Evolutionary conservation across 1,140 invertebrate genomes (phyloP), one percentile per base, ranked within the genome.

Genomic region (Calosoma granatense): DNA sequence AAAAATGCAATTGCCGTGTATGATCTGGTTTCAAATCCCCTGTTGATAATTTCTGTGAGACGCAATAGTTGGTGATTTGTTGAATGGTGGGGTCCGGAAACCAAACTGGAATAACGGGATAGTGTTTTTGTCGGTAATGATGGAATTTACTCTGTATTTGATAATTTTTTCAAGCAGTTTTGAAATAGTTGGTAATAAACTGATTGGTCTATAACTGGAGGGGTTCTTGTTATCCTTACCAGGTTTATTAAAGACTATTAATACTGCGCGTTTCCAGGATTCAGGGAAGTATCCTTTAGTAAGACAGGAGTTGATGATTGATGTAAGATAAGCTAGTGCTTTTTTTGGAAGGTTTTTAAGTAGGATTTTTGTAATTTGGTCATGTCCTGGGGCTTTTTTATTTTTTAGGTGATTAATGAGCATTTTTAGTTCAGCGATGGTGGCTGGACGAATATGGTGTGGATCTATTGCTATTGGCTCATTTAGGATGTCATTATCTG

Each of bases 1-100:
- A 71, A 53, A 17, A 66, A 56, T 4, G 62, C 20, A 20, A 64
- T 53, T 12, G 39, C 54, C 20, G 66, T 68, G 15, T n/a, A 21
- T 59, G 55, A 51, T 20, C 57, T 59, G 17, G 15, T 21, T 17
- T 59, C 56, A 39, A 60, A 61, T 21, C 59, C 54, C 11, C 19
- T 47, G 2, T 22, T 26, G n/a, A 47, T 47, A 12, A 47, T 47
- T 47, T 47, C 26, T 36, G n/a, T n/a, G n/a, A 36, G 26, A 9
- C 26, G 26, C n/a, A 36, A n/a, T 36, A 65, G 22, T 36, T 63
- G 61, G n/a, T 62, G 62, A 0, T 41, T 22, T 4, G 63, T 61
- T 23, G 30, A 55, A 51, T 58, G 56, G 0, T 53, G 21, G 54
- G n/a, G 22, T 17, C 3, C 61, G 2, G 17, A 63, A 63, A 1